phyloP scores from a whole-genome alignment of 2,797 vertebrate genomes.

The Yasuhikotakia modesta region DNA sequence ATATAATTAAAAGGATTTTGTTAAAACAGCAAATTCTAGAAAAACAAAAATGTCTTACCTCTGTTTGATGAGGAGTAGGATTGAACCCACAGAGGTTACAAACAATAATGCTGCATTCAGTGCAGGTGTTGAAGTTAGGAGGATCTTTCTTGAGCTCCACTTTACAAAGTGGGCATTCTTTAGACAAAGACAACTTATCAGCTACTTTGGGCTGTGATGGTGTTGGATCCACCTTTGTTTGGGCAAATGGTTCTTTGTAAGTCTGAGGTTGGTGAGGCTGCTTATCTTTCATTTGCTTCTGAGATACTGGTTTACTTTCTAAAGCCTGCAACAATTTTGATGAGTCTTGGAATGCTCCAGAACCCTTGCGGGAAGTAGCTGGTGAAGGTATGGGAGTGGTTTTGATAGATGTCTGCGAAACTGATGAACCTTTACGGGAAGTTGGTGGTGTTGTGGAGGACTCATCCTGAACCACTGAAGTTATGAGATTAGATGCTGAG shows the following conservation, averaged over 20 bases:
- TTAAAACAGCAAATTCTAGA: too few species aligned
- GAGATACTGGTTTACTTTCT: conserved; percentile 15
- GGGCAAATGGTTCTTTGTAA: conserved; percentile 60
- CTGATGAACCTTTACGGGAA: conserved; percentile 32
- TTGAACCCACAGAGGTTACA: conserved; percentile 98
- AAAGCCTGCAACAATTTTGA: neutral
- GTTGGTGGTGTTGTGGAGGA: conserved; percentile 66
- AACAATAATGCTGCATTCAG: conserved; percentile 87
- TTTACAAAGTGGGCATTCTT: conserved; percentile 89
- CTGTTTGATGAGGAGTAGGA: conserved; percentile 83
- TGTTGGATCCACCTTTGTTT: conserved; percentile 62
- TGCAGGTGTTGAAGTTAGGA: conserved; percentile 89
- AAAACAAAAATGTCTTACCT: conserved; percentile 76
- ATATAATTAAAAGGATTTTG: neutral
- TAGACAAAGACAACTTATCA: conserved; percentile 52
- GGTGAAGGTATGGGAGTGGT: neutral
- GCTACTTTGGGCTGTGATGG: conserved; percentile 47
- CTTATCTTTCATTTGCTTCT: conserved; percentile 60
- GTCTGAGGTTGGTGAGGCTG: conserved; percentile 57
- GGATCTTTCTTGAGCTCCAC: conserved; percentile 81
- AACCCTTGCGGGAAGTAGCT: conserved; percentile 10
- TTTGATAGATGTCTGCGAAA: conserved; percentile 44
- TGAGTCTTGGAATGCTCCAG: conserved; percentile 21
- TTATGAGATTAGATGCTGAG: conserved; percentile 91
- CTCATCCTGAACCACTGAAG: conserved; percentile 80